These are phyloP conservation scores for Gyps fulvus DNA, from an alignment of 2,113 vertebrate species.

Conservation along the genomic window DNA sequence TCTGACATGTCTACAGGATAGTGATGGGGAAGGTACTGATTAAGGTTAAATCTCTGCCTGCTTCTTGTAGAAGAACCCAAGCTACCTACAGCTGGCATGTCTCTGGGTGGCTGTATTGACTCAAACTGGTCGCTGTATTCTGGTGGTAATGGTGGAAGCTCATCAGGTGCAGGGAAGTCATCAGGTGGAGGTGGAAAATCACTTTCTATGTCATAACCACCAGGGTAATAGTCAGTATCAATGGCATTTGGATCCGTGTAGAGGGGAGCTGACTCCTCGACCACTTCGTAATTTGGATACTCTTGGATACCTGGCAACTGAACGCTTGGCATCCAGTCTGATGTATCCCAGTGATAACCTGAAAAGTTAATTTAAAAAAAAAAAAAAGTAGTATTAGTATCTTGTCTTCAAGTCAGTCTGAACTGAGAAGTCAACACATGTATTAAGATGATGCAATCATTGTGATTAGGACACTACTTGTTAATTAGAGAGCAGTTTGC, in stretches of 20 bases:
- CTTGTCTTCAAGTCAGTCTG: not conserved
- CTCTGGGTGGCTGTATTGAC: slow-evolving; percentile 82
- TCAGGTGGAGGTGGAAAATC: slow-evolving; percentile 96
- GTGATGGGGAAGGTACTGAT: slow-evolving; percentile 91
- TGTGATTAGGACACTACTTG: not conserved
- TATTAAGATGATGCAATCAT: not conserved
- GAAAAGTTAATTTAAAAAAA: not conserved
- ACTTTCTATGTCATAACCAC: slow-evolving; percentile 96
- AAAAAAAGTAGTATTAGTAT: not conserved
- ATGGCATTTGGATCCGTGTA: slow-evolving; percentile 89
- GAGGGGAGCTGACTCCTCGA: slow-evolving; percentile 86
- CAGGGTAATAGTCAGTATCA: slow-evolving; percentile 97
- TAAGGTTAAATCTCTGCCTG: slow-evolving; percentile 88
- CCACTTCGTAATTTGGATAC: slow-evolving; percentile 93
- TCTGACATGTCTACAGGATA: slow-evolving; percentile 82
- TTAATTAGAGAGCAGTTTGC: not conserved
- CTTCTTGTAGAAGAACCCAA: slow-evolving; percentile 75
- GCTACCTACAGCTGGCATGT: slow-evolving; percentile 73
- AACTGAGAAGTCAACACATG: not conserved
- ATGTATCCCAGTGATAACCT: slow-evolving; percentile 99
- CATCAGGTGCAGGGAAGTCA: slow-evolving; percentile 87
- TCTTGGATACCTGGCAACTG: slow-evolving; percentile 98
- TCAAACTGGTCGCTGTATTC: slow-evolving; percentile 87
- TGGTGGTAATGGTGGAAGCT: slow-evolving; percentile 87
- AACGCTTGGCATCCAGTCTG: slow-evolving; percentile 98